Evolutionary conservation across 2,113 vertebrate species (phyloP), one percentile per base, ranked within the genome.

Genomic region (Brachionichthys hirsutus): DNA sequence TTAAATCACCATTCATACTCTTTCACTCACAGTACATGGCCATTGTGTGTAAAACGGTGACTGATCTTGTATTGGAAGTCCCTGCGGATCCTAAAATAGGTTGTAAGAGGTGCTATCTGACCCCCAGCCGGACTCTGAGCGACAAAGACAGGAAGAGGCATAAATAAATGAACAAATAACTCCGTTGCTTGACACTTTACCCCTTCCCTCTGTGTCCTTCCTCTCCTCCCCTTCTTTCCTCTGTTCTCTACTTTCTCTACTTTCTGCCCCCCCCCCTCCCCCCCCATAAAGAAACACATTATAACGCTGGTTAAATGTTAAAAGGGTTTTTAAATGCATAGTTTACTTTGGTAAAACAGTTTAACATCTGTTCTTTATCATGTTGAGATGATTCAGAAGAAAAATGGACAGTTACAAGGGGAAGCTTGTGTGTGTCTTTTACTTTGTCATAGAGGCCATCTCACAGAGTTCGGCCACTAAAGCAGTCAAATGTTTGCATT

Each of bases 71-170:
- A 12, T 24, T 19, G 18, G 40, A 6, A 1, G 9, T 19, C 38
- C 46, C 19, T 6, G 17, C 6, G 12, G 17, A 30, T 60, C 30
- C 35, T 62, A 24, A 70, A 78, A 70, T 70, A 46, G 42, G 24
- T n/a, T 15, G 13, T 20, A 45, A 57, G 4, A 34, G 6, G 54
- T 76, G 80, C 65, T 83, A 83, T 62, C 62, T 9, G 70, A 85
- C 64, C 80, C 62, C 7, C 16, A 14, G 24, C 59, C 14, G 6
- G 52, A 68, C 55, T 75, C 38, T 52, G 52, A 66, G 47, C 50
- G 79, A 91, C 89, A 91, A 91, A 90, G 87, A 81, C 87, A 85
- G 90, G 90, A 92, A 92, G 78, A 78, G 66, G 38, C 75, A 78
- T 82, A 86, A 88, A 90, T 87, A 83, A 85, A 84, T 81, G 78